Evolutionary conservation across 2,113 vertebrate species (phyloP).

Genomic region (Stigmatopora argus): DNA sequence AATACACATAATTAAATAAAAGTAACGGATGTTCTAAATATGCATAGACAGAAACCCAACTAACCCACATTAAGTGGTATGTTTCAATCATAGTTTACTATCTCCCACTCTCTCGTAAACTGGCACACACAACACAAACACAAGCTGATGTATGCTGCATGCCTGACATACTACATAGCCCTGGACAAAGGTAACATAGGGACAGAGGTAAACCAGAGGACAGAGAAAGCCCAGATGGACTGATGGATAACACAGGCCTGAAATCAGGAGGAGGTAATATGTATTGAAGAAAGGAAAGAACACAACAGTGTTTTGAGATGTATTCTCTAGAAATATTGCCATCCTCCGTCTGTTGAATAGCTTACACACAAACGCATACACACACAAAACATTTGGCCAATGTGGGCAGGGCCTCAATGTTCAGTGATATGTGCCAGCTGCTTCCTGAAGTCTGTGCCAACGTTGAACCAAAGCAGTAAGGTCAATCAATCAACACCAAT

Average conservation of each 20-base stretch:
- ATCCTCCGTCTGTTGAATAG: not conserved
- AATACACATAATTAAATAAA: not conserved
- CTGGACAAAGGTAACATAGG: slow-evolving; percentile 19
- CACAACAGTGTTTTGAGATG: not conserved
- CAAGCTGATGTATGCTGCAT: slow-evolving; percentile 14
- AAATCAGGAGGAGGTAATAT: slow-evolving; percentile 1
- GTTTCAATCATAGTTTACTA: too few relatives aligned
- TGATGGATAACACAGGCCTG: slow-evolving; percentile 8
- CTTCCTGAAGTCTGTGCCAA: too few relatives aligned
- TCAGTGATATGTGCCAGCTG: not conserved
- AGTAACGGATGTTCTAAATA: not conserved
- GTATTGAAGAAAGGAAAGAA: not conserved
- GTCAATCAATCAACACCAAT: too few relatives aligned
- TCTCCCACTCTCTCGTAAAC: not conserved
- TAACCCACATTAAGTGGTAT: too few relatives aligned
- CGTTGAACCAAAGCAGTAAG: too few relatives aligned
- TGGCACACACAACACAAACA: slow-evolving; percentile 6
- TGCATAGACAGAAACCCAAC: not conserved
- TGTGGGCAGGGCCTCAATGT: not conserved
- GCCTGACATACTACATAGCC: slow-evolving; percentile 23
- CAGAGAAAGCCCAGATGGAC: slow-evolving; percentile 9
- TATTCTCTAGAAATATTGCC: too few relatives aligned
- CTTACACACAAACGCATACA: too few relatives aligned
- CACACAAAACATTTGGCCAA: not conserved
- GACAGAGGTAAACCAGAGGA: slow-evolving; percentile 37